Evolutionary conservation across 2,888 invertebrate species (phyloP), one percentile per base, ranked within the genome.

Genomic region (Synanthedon tipuliformis): DNA sequence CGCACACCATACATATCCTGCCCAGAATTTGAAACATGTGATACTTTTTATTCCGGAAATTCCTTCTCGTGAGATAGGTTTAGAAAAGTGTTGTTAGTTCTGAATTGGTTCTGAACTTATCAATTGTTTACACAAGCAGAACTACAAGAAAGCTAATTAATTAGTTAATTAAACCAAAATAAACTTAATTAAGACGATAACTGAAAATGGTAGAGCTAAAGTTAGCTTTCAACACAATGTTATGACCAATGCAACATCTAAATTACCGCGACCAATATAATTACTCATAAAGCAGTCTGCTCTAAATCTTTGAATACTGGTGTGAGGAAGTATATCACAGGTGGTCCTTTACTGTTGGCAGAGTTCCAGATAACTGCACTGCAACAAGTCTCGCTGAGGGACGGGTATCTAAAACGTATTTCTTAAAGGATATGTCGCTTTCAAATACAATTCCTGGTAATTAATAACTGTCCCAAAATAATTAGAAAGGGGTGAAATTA

Each of bases 351-450:
- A 34, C 7, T 45, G 45, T 63, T 76, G 76, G 76, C 73, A 57
- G 27, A 34, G 23, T 50, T 73, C 76, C 75, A 77, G 61, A 53
- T 18, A 18, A 51, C 50, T 50, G n/a, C 27, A 55, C 53, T 50
- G 53, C 50, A 56, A 59, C 58, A 56, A 53, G 54, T 54, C 55
- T 53, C 53, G 45, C n/a, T 45, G 45, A 45, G 12, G 15, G 45
- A 45, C 4, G 45, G 12, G 15, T 45, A 45, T 45, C 45, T 45
- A 45, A 45, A 15, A 45, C n/a, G n/a, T 45, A 45, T 15, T 34
- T 45, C 45, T n/a, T n/a, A 45, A 45, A 45, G 45, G 45, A 45
- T 15, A n/a, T 45, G 45, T n/a, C 15, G 45, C 13, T 45, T 45
- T 45, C 15, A 13, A 15, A 45, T 11, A 45, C 45, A 13, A 4